Percentiles rank a stretch among this genome's conserved stretches.
These are phyloP conservation scores for Cossypha heuglini DNA, from an alignment of 2,797 vertebrate genomes.

Conservation along the genomic window DNA sequence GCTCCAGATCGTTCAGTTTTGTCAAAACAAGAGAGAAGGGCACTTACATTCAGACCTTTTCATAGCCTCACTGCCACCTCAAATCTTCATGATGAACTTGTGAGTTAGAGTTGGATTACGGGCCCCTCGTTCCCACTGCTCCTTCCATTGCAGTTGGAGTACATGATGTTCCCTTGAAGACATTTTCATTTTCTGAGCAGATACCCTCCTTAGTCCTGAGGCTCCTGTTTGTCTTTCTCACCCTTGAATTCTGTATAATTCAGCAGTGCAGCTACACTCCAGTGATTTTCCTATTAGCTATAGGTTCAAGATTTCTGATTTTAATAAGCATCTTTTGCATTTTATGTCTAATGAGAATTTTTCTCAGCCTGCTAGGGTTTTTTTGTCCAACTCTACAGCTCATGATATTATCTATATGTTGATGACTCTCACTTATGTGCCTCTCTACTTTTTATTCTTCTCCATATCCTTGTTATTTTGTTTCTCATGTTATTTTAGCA, in stretches of 20 bases:
- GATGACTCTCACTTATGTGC: neutral
- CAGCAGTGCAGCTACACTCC: neutral
- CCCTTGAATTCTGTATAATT: neutral
- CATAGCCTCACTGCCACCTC: neutral
- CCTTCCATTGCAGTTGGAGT: neutral
- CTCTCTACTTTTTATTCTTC: neutral
- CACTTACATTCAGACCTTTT: neutral
- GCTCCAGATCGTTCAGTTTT: neutral
- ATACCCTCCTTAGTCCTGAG: neutral
- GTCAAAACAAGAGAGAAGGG: neutral
- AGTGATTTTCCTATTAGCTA: neutral
- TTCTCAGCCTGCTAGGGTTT: neutral
- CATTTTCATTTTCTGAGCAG: neutral
- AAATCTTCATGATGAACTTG: neutral
- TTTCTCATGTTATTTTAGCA: neutral
- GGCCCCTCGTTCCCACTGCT: neutral
- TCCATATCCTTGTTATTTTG: neutral
- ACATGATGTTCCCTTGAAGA: neutral
- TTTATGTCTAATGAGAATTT: neutral
- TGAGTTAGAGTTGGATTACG: neutral
- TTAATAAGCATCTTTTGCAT: neutral
- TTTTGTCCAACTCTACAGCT: neutral
- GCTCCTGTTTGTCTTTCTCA: neutral
- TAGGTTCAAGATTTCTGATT: neutral
- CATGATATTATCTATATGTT: neutral